Evolutionary conservation across 1,140 invertebrate species (phyloP).

Genomic region (Cydia strobilella): DNA sequence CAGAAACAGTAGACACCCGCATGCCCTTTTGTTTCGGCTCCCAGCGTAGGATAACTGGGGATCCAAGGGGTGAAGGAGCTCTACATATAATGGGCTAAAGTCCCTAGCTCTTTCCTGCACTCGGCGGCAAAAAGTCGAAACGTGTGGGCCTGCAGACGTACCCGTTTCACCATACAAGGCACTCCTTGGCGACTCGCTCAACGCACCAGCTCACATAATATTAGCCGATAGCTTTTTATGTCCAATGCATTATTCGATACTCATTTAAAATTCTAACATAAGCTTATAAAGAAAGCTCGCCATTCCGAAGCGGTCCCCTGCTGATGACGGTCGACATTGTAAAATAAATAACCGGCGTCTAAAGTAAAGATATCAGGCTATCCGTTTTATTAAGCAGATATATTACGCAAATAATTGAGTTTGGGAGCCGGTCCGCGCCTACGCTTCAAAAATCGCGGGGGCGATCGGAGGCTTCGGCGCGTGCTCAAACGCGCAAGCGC

Average conservation of each 20-base stretch:
- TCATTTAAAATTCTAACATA: slow-evolving; percentile 80
- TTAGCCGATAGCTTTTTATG: slow-evolving; percentile 79
- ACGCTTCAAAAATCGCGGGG: slow-evolving; percentile 72
- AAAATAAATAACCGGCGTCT: slow-evolving; percentile 46
- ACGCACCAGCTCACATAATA: slow-evolving; percentile 77
- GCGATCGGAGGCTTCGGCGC: slow-evolving; percentile 68
- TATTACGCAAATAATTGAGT: slow-evolving; percentile 74
- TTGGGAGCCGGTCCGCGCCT: slow-evolving; percentile 64
- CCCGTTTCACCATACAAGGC: slow-evolving; percentile 77
- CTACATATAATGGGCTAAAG: slow-evolving; percentile 54
- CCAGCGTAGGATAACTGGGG: not conserved
- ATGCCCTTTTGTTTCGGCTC: slow-evolving; percentile 48
- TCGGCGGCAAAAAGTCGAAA: slow-evolving; percentile 74
- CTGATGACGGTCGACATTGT: slow-evolving; percentile 60
- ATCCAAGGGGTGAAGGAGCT: slow-evolving; percentile 43
- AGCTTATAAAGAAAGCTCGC: slow-evolving; percentile 74
- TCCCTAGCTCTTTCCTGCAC: slow-evolving; percentile 68
- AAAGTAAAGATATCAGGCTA: slow-evolving; percentile 33
- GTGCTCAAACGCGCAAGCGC: slow-evolving; percentile 70
- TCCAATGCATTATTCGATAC: slow-evolving; percentile 78
- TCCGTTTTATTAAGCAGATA: slow-evolving; percentile 60
- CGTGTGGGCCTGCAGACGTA: slow-evolving; percentile 77
- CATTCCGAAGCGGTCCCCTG: slow-evolving; percentile 74
- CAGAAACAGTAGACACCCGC: slow-evolving; percentile 44
- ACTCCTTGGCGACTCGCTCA: slow-evolving; percentile 68